These are phyloP conservation scores for Ptilorrhoa leucosticta DNA, from an alignment of 2,113 vertebrate species.

Conservation along the genomic window DNA sequence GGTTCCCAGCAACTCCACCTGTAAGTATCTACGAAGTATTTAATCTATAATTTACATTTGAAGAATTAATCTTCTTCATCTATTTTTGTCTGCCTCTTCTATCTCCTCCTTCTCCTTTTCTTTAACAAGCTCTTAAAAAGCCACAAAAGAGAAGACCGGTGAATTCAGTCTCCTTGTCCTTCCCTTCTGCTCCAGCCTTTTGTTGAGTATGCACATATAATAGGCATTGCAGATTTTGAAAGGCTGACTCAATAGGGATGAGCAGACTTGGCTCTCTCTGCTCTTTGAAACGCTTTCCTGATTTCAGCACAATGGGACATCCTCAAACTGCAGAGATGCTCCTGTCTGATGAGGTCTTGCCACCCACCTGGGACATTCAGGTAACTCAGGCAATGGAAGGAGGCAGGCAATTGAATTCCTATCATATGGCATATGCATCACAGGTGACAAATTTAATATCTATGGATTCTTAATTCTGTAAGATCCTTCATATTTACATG, in stretches of 20 bases:
- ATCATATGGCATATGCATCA: background rate
- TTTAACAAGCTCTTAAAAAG: background rate
- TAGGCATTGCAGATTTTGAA: background rate
- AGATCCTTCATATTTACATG: background rate
- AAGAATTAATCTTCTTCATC: background rate
- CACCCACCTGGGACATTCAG: background rate
- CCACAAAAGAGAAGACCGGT: background rate
- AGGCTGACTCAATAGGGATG: background rate
- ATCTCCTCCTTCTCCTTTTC: background rate
- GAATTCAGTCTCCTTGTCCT: background rate
- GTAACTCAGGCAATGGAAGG: background rate
- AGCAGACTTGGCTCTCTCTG: background rate
- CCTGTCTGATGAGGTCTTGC: background rate
- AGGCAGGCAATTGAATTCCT: background rate
- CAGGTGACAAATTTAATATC: background rate
- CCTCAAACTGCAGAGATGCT: background rate
- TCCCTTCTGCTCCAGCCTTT: background rate
- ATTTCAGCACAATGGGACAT: background rate
- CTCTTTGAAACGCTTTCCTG: background rate
- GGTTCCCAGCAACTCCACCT: background rate
- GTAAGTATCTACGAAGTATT: background rate
- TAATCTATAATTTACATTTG: background rate
- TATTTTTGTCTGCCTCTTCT: background rate
- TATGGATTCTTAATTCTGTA: background rate
- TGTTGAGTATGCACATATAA: background rate